Evolutionary conservation across 2,888 invertebrate species (phyloP), one percentile per base, ranked within the genome.

Genomic region (Strigamia crassipes): DNA sequence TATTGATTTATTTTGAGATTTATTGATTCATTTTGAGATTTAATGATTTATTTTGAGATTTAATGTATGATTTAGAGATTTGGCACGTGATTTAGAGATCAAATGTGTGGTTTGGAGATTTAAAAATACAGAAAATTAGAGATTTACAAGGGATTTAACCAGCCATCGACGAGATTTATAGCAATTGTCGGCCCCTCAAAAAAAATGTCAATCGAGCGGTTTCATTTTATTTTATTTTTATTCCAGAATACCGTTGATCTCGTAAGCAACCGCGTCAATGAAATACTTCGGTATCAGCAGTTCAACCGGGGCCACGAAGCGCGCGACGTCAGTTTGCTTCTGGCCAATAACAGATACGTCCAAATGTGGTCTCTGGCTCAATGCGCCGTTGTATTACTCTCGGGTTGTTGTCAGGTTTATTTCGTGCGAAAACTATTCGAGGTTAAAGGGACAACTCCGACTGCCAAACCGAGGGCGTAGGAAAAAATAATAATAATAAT

Each of bases 341-440:
- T 92, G 84, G 94, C 94, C 86, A 96, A 96, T 87, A 94, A 96
- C 87, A 89, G 90, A 6, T 96, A 96, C 87, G 94, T 97, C n/a
- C 91, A 94, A 83, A 92, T 92, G 83, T 97, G 96, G 94, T 97
- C 97, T 0, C 85, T 96, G 2, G 90, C 93, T 80, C 96, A 97
- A 90, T 94, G 96, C 84, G 82, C 93, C 34, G 93, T 96, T 0
- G 94, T 97, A 84, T 89, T 93, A 79, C 90, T 92, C 0, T 94
- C 96, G 0, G 94, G 94, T 12, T 90, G 93, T 0, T 87, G 93
- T 79, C 95, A 95, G 89, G 96, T 96, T 1, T 94, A 92, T 87
- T 96, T 96, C 88, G 94, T 97, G 15, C 91, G 95, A 84, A 94
- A 95, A 89, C 89, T 97, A 13, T 97, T 97, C 87, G 94, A 95